A percentile compares a stretch with the other conserved stretches of the same genome.
Evolutionary conservation across 2,797 vertebrate genomes (phyloP).

Genomic region (Leptatherina wallacei): DNA sequence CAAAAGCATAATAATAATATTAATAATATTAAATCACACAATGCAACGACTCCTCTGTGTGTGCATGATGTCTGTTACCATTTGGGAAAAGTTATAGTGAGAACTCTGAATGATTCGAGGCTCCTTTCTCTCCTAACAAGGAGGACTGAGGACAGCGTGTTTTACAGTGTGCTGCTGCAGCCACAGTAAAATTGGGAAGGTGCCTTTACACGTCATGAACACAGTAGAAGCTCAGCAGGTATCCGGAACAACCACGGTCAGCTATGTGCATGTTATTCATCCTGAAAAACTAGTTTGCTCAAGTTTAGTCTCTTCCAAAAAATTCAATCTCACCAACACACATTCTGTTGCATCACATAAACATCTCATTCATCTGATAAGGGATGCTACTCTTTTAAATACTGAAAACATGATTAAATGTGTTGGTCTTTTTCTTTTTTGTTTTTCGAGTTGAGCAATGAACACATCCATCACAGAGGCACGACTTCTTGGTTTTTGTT

Average conservation of each 20-base stretch:
- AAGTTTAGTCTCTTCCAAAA: background rate
- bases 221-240: background rate
- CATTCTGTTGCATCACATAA: constrained; percentile 37
- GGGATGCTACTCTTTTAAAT: constrained; percentile 29
- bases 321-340: background rate
- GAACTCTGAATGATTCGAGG: too few species aligned
- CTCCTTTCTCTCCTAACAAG: background rate
- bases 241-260: too few species aligned
- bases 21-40: constrained; percentile 61
- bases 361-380: constrained; percentile 47
- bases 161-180: background rate
- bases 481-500: constrained; percentile 4
- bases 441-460: constrained; percentile 3
- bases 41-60: constrained; percentile 53
- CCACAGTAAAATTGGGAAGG: background rate
- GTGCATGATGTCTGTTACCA: constrained; percentile 16
- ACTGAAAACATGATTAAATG: background rate
- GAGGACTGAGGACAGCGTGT: background rate
- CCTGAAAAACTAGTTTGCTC: background rate
- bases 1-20: constrained; percentile 50
- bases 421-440: constrained; percentile 8
- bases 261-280: too few species aligned
- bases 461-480: constrained; percentile 12
- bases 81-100: constrained; percentile 16
- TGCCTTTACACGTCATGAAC: background rate